phyloP scores from a whole-genome alignment of 2,113 vertebrate species.

The Cnemophilus loriae region DNA sequence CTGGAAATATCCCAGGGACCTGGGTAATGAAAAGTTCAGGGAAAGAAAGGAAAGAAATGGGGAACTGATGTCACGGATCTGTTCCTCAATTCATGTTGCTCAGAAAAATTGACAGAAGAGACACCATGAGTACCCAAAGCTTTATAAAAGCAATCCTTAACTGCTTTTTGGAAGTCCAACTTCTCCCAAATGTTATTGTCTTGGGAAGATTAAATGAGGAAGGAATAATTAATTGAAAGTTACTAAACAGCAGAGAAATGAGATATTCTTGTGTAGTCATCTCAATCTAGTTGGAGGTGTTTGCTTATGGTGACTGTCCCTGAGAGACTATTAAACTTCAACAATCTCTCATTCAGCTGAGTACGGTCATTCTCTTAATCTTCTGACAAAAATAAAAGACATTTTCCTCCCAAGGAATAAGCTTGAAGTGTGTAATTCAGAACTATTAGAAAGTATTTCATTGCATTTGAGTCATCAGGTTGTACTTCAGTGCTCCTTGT shows the following conservation, averaged over 20 bases:
- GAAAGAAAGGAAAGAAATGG: background rate
- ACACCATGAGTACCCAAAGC: background rate
- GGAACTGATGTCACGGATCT: background rate
- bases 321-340: background rate
- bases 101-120: background rate
- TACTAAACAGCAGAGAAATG: background rate
- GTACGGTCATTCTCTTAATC: background rate
- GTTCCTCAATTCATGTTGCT: background rate
- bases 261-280: background rate
- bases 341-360: background rate
- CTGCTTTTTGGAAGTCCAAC: background rate
- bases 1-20: background rate
- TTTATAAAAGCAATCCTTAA: background rate
- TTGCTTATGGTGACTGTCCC: background rate
- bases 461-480: background rate
- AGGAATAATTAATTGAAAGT: background rate
- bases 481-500: background rate
- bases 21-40: background rate
- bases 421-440: background rate
- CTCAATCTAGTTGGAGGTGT: background rate
- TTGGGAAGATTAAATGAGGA: background rate
- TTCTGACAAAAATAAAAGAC: background rate
- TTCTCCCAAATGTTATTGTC: background rate
- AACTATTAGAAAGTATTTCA: background rate
- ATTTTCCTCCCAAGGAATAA: background rate